phyloP scores from a whole-genome alignment of 2,888 invertebrate genomes.

The Drosophila planitibia region DNA sequence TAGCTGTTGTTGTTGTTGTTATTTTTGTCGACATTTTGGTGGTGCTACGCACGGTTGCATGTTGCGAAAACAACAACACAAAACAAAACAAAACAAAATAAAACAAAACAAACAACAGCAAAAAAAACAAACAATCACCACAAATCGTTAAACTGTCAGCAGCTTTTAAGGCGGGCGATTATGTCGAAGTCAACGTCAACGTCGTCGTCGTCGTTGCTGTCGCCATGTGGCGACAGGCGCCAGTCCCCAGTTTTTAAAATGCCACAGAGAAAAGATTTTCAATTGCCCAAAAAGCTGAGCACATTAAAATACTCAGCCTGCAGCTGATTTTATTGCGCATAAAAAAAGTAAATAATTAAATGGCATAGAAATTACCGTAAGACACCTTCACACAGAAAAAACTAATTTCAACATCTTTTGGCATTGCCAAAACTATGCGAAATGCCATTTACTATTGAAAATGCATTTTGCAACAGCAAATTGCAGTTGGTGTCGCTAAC shows the following conservation, averaged over 20 bases:
- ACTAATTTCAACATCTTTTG: constrained; percentile 38
- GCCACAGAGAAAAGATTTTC: constrained; percentile 65
- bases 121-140: constrained; percentile 78
- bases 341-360: constrained; percentile 39
- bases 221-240: constrained; percentile 68
- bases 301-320: constrained; percentile 27
- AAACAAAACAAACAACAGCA: constrained; percentile 40
- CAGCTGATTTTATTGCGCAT: constrained; percentile 36
- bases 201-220: constrained; percentile 16
- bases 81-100: constrained; percentile 34
- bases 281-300: constrained; percentile 61
- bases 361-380: constrained; percentile 24
- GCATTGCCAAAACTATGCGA: constrained; percentile 16
- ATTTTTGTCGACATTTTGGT: constrained; percentile 46
- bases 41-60: constrained; percentile 76
- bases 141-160: constrained; percentile 84
- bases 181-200: constrained; percentile 65
- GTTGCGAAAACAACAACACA: constrained; percentile 54
- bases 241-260: constrained; percentile 68
- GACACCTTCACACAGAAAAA: constrained; percentile 16
- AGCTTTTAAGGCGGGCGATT: constrained; percentile 81
- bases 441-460: constrained; percentile 23
- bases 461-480: constrained; percentile 41
- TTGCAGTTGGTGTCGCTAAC: constrained; percentile 36
- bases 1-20: constrained; percentile 9